Conservation (phyloP, 1,140 invertebrate species). For the Saxidomus purpurata region DNA sequence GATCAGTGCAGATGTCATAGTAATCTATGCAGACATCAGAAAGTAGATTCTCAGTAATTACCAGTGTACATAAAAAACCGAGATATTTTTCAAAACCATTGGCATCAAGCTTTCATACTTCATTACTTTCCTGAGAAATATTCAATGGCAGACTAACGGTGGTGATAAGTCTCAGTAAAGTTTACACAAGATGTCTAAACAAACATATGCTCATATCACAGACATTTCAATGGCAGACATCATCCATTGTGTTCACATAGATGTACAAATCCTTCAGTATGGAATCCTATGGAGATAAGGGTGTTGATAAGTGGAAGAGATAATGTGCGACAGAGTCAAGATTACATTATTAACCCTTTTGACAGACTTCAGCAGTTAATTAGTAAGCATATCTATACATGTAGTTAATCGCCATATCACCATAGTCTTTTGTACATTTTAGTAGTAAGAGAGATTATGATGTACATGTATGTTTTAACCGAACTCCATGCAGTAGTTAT, state of each 20-base stretch:
- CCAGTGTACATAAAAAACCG: background rate
- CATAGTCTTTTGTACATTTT: too few species aligned
- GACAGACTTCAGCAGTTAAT: too few species aligned
- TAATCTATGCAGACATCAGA: background rate
- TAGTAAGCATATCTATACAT: too few species aligned
- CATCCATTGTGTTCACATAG: background rate
- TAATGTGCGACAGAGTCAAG: background rate
- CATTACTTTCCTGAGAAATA: background rate
- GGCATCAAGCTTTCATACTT: background rate
- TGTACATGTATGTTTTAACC: too few species aligned
- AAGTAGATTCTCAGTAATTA: background rate
- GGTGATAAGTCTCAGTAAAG: background rate
- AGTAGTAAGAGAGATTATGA: too few species aligned
- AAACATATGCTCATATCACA: background rate
- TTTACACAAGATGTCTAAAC: background rate
- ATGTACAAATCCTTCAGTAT: background rate
- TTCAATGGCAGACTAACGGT: background rate
- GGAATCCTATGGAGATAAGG: background rate
- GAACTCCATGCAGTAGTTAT: too few species aligned
- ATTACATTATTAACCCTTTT: background rate
- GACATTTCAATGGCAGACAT: background rate
- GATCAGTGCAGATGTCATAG: background rate
- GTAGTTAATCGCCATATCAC: too few species aligned
- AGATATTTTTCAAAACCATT: background rate
- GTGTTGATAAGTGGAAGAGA: background rate